Percentiles rank a stretch among this genome's conserved stretches.
Conservation (phyloP, 2,797 vertebrate species). For the Pantherophis alleghaniensis region DNA sequence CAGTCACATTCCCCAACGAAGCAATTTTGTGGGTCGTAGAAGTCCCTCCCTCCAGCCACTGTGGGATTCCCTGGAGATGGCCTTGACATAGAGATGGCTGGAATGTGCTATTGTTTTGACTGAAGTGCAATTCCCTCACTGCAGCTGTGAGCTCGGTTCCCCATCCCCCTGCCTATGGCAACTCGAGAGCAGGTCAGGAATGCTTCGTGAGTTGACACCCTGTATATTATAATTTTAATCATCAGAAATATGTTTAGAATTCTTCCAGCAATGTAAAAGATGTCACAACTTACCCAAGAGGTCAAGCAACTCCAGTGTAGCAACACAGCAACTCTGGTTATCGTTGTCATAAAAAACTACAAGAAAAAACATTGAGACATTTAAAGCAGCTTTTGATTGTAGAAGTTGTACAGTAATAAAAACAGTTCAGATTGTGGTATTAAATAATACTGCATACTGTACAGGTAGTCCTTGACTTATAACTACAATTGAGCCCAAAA, state of each 20-base stretch:
- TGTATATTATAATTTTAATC: not conserved
- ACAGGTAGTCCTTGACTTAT: not conserved
- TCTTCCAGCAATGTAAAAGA: not conserved
- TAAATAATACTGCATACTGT: not conserved
- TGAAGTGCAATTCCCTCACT: too few species aligned
- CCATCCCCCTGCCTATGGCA: too few species aligned
- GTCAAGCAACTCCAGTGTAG: slow-evolving; percentile 23
- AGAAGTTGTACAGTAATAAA: not conserved
- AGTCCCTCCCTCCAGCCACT: too few species aligned
- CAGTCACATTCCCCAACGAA: too few species aligned
- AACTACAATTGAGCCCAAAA: not conserved
- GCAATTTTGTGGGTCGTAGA: too few species aligned
- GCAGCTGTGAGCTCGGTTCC: too few species aligned
- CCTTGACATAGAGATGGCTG: too few species aligned
- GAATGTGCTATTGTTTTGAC: too few species aligned
- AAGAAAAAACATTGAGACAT: not conserved
- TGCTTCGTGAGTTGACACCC: too few species aligned
- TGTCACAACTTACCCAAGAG: slow-evolving; percentile 9
- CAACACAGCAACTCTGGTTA: not conserved
- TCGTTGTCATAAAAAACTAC: not conserved
- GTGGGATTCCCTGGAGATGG: too few species aligned
- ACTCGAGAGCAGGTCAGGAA: too few species aligned
- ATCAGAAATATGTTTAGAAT: not conserved
- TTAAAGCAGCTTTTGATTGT: not conserved
- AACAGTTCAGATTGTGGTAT: not conserved